These are phyloP conservation scores for Maccullochella peelii DNA, from an alignment of 2,113 vertebrate species.

Conservation along the genomic window DNA sequence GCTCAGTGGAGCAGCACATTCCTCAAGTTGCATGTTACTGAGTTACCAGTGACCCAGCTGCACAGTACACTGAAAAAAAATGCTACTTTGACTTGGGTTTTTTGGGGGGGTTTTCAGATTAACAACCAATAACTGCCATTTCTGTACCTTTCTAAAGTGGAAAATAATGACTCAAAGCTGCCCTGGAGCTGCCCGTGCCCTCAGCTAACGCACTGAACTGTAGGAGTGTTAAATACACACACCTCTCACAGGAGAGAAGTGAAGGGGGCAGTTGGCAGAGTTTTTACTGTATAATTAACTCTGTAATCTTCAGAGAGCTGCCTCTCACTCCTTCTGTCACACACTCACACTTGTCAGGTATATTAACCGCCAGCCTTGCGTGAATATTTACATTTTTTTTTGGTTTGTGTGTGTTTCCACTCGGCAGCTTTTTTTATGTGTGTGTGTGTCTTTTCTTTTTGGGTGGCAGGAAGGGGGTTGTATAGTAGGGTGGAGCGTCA, in stretches of 20 bases:
- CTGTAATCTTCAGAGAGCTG: conserved; percentile 67
- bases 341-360: conserved; percentile 55
- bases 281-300: conserved; percentile 76
- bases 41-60: conserved; percentile 52
- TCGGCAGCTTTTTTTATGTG: conserved; percentile 25
- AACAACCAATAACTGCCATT: conserved; percentile 35
- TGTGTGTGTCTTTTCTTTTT: conserved; percentile 30
- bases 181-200: conserved; percentile 64
- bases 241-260: conserved; percentile 60
- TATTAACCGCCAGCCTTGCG: conserved; percentile 64
- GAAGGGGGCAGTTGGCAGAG: conserved; percentile 62
- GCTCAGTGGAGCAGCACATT: conserved; percentile 63
- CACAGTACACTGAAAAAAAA: conserved; percentile 28
- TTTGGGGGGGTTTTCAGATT: conserved; percentile 3
- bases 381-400: conserved; percentile 58
- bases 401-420: conserved; percentile 51
- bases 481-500: conserved; percentile 77
- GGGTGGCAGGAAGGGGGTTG: conserved; percentile 45
- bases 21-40: conserved; percentile 59
- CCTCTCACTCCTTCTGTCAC: conserved; percentile 49
- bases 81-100: neutral
- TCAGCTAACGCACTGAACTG: conserved; percentile 65
- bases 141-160: conserved; percentile 51
- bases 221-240: conserved; percentile 54
- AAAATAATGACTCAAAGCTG: conserved; percentile 72